phyloP scores from a whole-genome alignment of 2,888 invertebrate genomes.

The Alviniconcha strummeri region DNA sequence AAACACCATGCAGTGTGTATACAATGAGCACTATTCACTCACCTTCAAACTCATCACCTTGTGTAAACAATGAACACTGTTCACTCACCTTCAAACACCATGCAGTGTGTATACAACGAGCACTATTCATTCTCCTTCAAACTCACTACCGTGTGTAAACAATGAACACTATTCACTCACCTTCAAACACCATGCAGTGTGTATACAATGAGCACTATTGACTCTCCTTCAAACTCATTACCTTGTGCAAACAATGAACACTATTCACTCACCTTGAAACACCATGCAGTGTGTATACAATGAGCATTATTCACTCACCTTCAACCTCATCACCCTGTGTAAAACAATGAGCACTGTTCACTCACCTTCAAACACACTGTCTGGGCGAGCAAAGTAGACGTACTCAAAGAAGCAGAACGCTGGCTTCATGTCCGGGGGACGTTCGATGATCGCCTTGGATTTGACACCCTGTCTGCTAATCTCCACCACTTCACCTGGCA shows the following conservation, averaged over 20 bases:
- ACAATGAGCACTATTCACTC: too few relatives aligned
- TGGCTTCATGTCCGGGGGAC: conserved; percentile 82
- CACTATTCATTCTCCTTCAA: neutral
- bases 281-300: conserved; percentile 72
- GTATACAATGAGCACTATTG: neutral
- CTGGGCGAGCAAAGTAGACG: conserved; percentile 97
- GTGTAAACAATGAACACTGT: too few relatives aligned
- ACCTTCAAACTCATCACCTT: too few relatives aligned
- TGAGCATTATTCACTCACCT: neutral
- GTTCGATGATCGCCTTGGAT: conserved; percentile 89
- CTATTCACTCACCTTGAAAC: conserved; percentile 85
- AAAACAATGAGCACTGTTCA: neutral
- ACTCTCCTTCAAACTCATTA: neutral
- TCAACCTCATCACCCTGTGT: neutral
- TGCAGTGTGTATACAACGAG: neutral
- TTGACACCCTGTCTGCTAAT: conserved; percentile 89
- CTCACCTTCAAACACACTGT: conserved; percentile 94
- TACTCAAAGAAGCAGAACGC: conserved; percentile 99
- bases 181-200: conserved; percentile 82
- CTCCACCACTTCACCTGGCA: conserved; percentile 92
- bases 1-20: too few relatives aligned
- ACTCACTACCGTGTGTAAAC: neutral
- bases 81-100: conserved; percentile 93
- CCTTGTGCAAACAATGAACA: neutral
- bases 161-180: conserved; percentile 73